These are phyloP conservation scores for Carassius auratus DNA, from an alignment of 2,113 vertebrate species.

Conservation along the genomic window DNA sequence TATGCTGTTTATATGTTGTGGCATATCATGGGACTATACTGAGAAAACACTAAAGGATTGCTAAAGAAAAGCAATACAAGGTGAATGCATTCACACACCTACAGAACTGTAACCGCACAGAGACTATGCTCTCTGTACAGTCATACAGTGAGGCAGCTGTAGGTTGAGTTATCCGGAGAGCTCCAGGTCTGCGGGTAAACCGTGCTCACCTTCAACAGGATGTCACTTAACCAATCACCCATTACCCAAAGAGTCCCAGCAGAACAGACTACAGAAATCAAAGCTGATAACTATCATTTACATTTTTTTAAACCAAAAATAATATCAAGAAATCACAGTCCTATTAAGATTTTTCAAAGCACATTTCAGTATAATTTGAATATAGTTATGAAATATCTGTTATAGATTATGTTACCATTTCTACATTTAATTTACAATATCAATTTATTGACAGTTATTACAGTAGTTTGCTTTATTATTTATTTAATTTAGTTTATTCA, in stretches of 20 bases:
- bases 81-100: background rate
- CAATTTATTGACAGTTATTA: background rate
- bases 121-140: slow-evolving; percentile 8
- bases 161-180: slow-evolving; percentile 29
- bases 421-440: background rate
- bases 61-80: background rate
- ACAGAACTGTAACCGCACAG: background rate
- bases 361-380: background rate
- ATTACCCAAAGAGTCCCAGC: background rate
- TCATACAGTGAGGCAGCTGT: slow-evolving; percentile 31
- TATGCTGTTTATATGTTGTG: background rate
- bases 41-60: background rate
- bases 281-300: background rate
- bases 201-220: slow-evolving; percentile 45
- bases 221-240: slow-evolving; percentile 27
- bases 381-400: too few species aligned
- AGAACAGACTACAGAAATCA: background rate
- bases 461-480: background rate
- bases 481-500: background rate
- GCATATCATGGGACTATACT: background rate
- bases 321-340: background rate
- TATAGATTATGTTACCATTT: too few species aligned
- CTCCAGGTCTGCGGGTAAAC: slow-evolving; percentile 47
- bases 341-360: background rate
- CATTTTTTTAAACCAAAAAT: background rate